Evolutionary conservation across 2,113 vertebrate genomes (phyloP), one percentile per base, ranked within the genome.

Genomic region (Theristicus caerulescens): DNA sequence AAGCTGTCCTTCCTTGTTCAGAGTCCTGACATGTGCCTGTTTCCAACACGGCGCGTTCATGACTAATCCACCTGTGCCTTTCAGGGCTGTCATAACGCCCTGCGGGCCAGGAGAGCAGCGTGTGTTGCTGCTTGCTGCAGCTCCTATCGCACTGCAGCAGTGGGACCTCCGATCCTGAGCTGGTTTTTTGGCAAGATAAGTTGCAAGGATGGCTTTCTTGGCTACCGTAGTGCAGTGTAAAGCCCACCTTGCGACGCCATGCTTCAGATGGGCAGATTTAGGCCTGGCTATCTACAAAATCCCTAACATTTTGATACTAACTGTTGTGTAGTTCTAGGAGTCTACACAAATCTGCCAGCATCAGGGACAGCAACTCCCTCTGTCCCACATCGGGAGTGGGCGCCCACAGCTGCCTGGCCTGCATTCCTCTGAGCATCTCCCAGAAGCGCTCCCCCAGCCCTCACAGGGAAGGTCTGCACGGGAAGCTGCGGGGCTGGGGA

Each of bases 111-210:
- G 13, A 54, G 21, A 58, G 34, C 3, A 1, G 55, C 1, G 0
- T 8, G 2, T 1, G 2, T 25, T 21, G 27, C 27, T 44, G 16
- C 36, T 73, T 1, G 0, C 38, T 29, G 36, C 1, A 3, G n/a
- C 47, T 34, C 59, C 5, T 1, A 26, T 64, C 25, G 49, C 1
- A 0, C 22, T 36, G 44, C 1, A 0, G 46, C 61, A 66, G 66
- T 2, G 0, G 6, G 11, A 88, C 2, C 22, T 10, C 36, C 4
- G 4, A 0, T 12, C 26, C 42, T 4, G 14, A 16, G 32, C 19
- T 4, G 6, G 4, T 22, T 0, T 61, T 32, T 16, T 26, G 40
- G 7, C 13, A 44, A 16, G 3, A 2, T 1, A 38, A 66, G 31
- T 7, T 11, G 5, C 29, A 46, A 18, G 7, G 15, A 51, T 22